Percentiles rank a stretch among this genome's conserved stretches.
Conservation (phyloP, 2,888 invertebrate species). For the Tipula lateralis region DNA sequence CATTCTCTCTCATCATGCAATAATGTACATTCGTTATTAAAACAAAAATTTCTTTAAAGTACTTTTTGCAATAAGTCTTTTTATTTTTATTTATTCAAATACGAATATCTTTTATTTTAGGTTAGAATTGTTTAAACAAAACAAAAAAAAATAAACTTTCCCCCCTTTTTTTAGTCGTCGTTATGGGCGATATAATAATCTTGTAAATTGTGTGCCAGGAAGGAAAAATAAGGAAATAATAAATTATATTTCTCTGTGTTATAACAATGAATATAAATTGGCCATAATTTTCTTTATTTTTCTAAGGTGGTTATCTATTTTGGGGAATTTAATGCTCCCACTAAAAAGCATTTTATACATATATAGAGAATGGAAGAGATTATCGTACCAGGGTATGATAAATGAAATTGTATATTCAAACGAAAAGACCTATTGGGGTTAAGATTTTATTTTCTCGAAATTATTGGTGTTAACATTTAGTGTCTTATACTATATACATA, state of each 20-base stretch:
- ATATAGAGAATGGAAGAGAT: not conserved
- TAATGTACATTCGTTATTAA: not conserved
- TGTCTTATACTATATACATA: too few species aligned
- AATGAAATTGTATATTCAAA: not conserved
- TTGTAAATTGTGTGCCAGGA: not conserved
- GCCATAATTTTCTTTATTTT: not conserved
- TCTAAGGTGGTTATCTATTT: slow-evolving; percentile 4
- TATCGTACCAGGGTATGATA: not conserved
- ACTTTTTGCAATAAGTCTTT: not conserved
- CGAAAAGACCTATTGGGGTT: not conserved
- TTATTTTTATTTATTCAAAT: not conserved
- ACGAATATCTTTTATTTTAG: not conserved
- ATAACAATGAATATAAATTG: slow-evolving; percentile 24
- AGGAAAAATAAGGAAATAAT: not conserved
- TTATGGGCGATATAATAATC: not conserved
- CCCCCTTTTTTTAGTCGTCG: not conserved
- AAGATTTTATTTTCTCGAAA: not conserved
- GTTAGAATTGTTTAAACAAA: not conserved
- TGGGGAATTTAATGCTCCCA: not conserved
- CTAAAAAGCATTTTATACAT: not conserved
- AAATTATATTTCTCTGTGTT: slow-evolving; percentile 19
- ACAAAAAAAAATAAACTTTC: not conserved
- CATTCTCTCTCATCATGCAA: not conserved
- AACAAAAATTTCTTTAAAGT: not conserved
- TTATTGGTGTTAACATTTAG: not conserved